Percentiles rank a stretch among this genome's conserved stretches.
Conservation (phyloP, 2,113 vertebrate genomes). For the Myotis lucifugus region DNA sequence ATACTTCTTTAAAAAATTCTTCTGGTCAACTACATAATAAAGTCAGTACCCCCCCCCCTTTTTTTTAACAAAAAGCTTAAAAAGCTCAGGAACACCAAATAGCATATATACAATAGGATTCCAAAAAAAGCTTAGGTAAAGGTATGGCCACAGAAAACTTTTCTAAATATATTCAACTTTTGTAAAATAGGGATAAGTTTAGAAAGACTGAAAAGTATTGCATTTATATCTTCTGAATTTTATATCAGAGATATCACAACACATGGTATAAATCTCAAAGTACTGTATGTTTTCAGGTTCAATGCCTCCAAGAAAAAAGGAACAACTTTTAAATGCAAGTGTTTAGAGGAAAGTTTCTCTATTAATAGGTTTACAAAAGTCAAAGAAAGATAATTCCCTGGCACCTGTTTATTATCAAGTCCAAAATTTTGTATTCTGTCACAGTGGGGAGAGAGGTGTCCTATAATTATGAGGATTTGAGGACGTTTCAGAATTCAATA, state of each 20-base stretch:
- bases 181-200: conserved; percentile 4
- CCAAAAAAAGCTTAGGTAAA: background rate
- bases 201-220: background rate
- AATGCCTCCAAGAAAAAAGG: background rate
- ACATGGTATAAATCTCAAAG: conserved; percentile 25
- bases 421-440: background rate
- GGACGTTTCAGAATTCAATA: conserved; percentile 54
- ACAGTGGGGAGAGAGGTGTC: background rate
- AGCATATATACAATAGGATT: background rate
- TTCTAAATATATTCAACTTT: conserved; percentile 32
- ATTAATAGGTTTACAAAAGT: background rate
- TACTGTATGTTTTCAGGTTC: background rate
- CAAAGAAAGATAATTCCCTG: conserved; percentile 1
- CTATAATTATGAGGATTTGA: conserved; percentile 14
- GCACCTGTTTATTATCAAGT: background rate
- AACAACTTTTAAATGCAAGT: conserved; percentile 26
- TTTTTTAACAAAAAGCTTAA: conserved; percentile 35
- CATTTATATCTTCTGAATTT: background rate
- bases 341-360: conserved; percentile 22
- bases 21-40: conserved; percentile 34
- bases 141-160: background rate
- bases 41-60: background rate
- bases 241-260: background rate
- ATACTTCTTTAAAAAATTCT: background rate
- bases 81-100: background rate